Percentiles rank a stretch among this genome's conserved stretches.
Conservation (phyloP, 2,888 invertebrate genomes). For the Apocheima hispidaria region DNA sequence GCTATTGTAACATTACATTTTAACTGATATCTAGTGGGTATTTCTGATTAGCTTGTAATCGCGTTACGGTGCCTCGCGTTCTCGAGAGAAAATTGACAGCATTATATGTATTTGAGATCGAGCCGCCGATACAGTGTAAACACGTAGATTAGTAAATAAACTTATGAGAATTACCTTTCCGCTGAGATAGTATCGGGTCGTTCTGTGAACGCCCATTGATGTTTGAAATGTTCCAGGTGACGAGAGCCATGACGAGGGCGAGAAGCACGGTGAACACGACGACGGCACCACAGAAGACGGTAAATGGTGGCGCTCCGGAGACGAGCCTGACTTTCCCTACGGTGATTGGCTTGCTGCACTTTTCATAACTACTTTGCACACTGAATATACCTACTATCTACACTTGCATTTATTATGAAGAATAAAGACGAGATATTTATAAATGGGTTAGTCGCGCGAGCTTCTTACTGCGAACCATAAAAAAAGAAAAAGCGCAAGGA, state of each 20-base stretch:
- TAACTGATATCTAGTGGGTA: neutral
- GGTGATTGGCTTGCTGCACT: slow-evolving; percentile 72
- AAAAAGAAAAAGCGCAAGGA: too few relatives aligned
- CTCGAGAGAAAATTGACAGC: too few relatives aligned
- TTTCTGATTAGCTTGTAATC: too few relatives aligned
- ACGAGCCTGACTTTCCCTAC: slow-evolving; percentile 76
- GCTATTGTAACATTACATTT: neutral
- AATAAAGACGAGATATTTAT: neutral
- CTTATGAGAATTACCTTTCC: too few relatives aligned
- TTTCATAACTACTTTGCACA: slow-evolving; percentile 28
- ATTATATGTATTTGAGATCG: too few relatives aligned
- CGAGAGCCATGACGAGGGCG: slow-evolving; percentile 51
- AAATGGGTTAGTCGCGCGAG: too few relatives aligned
- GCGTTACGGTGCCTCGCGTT: too few relatives aligned
- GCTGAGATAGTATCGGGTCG: too few relatives aligned
- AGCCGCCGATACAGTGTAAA: too few relatives aligned
- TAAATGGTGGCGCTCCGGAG: slow-evolving; percentile 72
- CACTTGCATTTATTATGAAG: neutral
- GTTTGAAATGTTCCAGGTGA: slow-evolving; percentile 53
- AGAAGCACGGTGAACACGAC: slow-evolving; percentile 49
- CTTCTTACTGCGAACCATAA: too few relatives aligned
- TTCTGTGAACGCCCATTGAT: too few relatives aligned
- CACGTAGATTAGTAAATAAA: too few relatives aligned
- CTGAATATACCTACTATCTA: slow-evolving; percentile 7
- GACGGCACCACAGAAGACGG: slow-evolving; percentile 65